Percentiles rank a stretch among this genome's conserved stretches.
phyloP scores from a whole-genome alignment of 2,797 vertebrate species.

The Capromys pilorides region DNA sequence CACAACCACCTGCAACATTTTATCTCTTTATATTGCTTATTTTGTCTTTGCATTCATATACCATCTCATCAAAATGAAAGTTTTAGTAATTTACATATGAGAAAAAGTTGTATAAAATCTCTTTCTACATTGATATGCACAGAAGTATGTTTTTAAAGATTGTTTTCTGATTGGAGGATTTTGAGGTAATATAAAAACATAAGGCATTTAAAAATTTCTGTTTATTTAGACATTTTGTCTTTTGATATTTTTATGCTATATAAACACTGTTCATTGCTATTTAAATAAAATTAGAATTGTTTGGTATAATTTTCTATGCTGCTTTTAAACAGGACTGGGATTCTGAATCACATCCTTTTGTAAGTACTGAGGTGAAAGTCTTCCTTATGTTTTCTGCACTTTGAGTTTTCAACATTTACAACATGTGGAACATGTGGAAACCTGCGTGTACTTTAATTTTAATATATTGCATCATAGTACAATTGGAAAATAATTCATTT shows the following conservation, averaged over 20 bases:
- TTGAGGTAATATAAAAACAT: not conserved
- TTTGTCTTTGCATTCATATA: not conserved
- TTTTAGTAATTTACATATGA: not conserved
- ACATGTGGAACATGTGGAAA: not conserved
- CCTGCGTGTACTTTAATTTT: not conserved
- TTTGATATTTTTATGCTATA: not conserved
- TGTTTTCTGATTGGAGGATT: not conserved
- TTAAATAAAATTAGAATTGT: not conserved
- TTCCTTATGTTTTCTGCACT: not conserved
- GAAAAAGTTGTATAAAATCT: not conserved
- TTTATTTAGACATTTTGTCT: not conserved
- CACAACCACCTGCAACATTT: not conserved
- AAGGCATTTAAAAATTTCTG: not conserved
- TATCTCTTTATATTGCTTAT: not conserved
- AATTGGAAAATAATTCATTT: not conserved
- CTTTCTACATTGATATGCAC: not conserved
- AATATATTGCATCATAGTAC: not conserved
- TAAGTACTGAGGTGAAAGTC: not conserved
- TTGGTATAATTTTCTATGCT: not conserved
- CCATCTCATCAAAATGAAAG: not conserved
- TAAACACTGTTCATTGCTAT: not conserved
- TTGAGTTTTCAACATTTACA: not conserved
- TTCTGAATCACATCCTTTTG: not conserved
- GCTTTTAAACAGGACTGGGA: not conserved
- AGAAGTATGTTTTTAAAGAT: not conserved